These are phyloP conservation scores for Gnathonemus echidnorhynchus DNA, from an alignment of 2,113 vertebrate genomes.

Conservation along the genomic window DNA sequence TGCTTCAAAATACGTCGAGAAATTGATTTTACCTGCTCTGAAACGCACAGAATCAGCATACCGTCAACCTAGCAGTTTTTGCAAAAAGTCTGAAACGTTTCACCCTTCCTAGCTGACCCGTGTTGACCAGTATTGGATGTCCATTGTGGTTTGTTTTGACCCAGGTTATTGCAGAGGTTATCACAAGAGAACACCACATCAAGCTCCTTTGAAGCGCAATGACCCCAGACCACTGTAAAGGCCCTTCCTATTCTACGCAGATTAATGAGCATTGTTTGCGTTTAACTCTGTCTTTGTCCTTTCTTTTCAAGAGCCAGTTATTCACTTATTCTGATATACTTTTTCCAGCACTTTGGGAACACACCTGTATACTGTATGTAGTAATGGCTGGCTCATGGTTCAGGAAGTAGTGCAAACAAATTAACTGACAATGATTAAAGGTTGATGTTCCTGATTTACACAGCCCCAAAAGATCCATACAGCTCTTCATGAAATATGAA, in stretches of 20 bases:
- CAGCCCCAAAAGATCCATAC: not conserved
- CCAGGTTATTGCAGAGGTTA: not conserved
- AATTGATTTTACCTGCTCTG: not conserved
- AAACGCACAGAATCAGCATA: not conserved
- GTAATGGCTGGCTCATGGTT: not conserved
- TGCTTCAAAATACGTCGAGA: not conserved
- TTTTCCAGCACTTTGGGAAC: not conserved
- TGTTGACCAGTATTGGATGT: not conserved
- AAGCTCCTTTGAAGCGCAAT: not conserved
- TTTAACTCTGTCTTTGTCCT: not conserved
- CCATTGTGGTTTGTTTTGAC: not conserved
- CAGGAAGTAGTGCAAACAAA: not conserved
- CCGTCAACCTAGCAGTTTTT: not conserved
- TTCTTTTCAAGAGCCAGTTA: not conserved
- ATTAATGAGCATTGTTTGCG: not conserved
- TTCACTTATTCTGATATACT: slow-evolving; percentile 19
- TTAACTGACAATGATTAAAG: not conserved
- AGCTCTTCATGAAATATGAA: not conserved
- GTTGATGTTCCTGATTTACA: not conserved
- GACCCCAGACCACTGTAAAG: not conserved
- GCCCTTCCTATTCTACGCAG: not conserved
- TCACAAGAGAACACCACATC: not conserved
- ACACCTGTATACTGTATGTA: not conserved
- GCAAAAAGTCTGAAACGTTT: not conserved
- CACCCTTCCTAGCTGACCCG: not conserved